phyloP scores from a whole-genome alignment of 2,888 invertebrate genomes.

The Nowickia ferox region DNA sequence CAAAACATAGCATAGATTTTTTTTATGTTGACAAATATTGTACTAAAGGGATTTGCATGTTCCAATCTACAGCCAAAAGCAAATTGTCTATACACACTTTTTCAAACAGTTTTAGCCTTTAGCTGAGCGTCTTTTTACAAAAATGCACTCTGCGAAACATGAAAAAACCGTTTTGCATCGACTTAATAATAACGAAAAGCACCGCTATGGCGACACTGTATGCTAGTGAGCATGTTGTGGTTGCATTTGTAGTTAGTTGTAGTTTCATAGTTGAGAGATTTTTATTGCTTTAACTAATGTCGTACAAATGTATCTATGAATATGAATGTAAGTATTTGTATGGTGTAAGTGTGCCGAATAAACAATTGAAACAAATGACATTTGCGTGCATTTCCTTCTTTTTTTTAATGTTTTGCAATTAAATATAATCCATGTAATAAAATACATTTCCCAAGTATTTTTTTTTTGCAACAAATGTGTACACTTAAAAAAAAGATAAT shows the following conservation, averaged over 20 bases:
- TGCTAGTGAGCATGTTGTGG: background rate
- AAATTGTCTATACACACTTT: background rate
- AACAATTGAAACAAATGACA: constrained; percentile 66
- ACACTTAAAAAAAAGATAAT: no score
- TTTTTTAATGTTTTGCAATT: constrained; percentile 46
- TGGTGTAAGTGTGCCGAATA: background rate
- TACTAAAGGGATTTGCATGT: constrained; percentile 42
- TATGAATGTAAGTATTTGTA: background rate
- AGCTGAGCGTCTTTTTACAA: background rate
- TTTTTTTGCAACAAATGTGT: no score
- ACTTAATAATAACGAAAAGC: no score
- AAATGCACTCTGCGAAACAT: constrained; percentile 4
- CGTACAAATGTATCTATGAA: background rate
- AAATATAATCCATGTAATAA: constrained; percentile 54
- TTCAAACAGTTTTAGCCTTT: constrained; percentile 1
- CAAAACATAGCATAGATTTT: background rate
- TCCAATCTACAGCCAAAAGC: background rate
- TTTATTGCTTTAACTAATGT: constrained; percentile 33
- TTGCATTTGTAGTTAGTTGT: background rate
- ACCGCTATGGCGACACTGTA: background rate
- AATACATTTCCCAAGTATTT: constrained; percentile 7
- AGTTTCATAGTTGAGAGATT: constrained; percentile 13
- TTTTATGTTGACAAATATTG: background rate
- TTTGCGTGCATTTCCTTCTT: constrained; percentile 11
- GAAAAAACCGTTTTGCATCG: no score